Evolutionary conservation across 2,888 invertebrate genomes (phyloP), one percentile per base, ranked within the genome.

Genomic region (Lissocephala sabroskyi): DNA sequence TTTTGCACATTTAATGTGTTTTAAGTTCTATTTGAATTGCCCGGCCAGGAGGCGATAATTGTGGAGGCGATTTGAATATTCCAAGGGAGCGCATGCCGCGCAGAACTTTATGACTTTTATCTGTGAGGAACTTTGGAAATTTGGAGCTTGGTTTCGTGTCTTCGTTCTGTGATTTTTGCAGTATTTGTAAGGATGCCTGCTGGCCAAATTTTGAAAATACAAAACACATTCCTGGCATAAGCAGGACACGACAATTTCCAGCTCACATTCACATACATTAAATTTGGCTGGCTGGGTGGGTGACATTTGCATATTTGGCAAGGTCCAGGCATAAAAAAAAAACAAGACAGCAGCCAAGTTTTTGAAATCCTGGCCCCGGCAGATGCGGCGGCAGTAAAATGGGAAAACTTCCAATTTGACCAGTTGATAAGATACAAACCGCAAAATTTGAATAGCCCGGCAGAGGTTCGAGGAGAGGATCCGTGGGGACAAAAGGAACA

Each of bases 51-150:
- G 23, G 23, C 23, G 7, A n/a, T n/a, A n/a, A 23, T 23, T 3
- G 23, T 23, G 23, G 3, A 5, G 23, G 23, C 7, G 23, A 23
- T 5, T 23, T 3, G 23, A 44, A 16, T 10, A 16, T 35, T 9
- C 16, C 14, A 7, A 10, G 30, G 10, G 28, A 29, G 11, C 46
- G 48, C 3, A 37, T 28, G 47, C 39, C 54, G 55, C 47, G 55
- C 52, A n/a, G 55, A 73, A 73, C 53, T 68, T 68, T 73, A 68
- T 59, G 74, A 56, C 68, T 68, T 57, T 68, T 68, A 68, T 68
- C 68, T 73, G 56, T 42, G 62, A 52, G 48, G 56, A 68, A 63
- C 47, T 65, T 73, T 68, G 50, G 52, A 56, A 57, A 52, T 5
- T 52, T 68, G 50, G 52, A 56, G 55, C 54, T 5, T 52, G 52